Conservation (phyloP, 2,888 invertebrate species). For the Crepidodera aurea region DNA sequence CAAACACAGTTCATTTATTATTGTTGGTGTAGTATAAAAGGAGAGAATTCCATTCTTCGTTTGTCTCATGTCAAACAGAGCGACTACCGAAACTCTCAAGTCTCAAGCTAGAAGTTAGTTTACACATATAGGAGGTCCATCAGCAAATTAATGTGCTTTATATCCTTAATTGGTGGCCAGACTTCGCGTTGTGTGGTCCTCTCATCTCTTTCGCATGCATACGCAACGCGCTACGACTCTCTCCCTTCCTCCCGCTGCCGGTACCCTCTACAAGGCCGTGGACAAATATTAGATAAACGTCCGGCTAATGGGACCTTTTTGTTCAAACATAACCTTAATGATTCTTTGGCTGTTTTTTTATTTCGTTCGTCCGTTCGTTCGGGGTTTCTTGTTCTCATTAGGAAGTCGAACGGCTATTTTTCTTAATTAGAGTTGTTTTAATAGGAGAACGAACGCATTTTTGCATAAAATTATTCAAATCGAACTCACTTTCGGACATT, state of each 20-base stretch:
- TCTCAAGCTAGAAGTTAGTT: constrained; percentile 46
- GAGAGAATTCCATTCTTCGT: constrained; percentile 23
- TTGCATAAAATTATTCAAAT: constrained; percentile 36
- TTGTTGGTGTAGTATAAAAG: not conserved
- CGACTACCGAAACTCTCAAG: constrained; percentile 28
- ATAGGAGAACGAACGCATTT: constrained; percentile 25
- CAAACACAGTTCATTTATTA: constrained; percentile 7
- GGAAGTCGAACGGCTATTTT: constrained; percentile 34
- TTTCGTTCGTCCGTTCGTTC: constrained; percentile 13
- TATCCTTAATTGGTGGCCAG: constrained; percentile 61
- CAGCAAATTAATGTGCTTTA: constrained; percentile 63
- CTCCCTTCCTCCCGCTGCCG: constrained; percentile 49
- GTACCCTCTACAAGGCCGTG: constrained; percentile 58
- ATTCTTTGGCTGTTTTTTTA: constrained; percentile 50
- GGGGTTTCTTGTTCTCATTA: constrained; percentile 33
- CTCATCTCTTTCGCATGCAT: constrained; percentile 45
- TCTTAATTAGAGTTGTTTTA: constrained; percentile 35
- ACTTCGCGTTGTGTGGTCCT: constrained; percentile 61
- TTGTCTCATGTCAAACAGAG: constrained; percentile 4
- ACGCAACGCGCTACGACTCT: constrained; percentile 37
- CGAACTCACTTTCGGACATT: constrained; percentile 26
- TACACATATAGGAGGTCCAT: constrained; percentile 60
- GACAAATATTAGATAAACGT: constrained; percentile 62
- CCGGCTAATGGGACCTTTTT: constrained; percentile 60
- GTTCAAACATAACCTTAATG: constrained; percentile 60